A percentile compares a stretch with the other conserved stretches of the same genome.
These are phyloP conservation scores for Hydrocynus forskahlii DNA, from an alignment of 2,797 vertebrate genomes.

Conservation along the genomic window DNA sequence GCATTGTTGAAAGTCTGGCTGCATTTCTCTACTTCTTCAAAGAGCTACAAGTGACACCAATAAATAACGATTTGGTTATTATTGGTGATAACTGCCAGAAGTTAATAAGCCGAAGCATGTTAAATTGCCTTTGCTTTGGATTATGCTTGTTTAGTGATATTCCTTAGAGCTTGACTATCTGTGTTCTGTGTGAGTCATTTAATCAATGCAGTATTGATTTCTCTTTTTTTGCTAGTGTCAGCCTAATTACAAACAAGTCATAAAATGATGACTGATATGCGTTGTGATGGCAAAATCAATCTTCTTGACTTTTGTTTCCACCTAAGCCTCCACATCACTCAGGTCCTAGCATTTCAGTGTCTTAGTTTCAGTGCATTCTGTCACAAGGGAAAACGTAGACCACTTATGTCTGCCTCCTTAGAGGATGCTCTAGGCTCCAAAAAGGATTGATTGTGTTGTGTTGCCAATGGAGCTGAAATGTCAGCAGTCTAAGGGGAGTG, in stretches of 20 bases:
- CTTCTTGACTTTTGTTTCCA: neutral
- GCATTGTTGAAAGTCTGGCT: too few species aligned
- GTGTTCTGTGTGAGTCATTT: slow-evolving; percentile 1
- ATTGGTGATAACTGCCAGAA: neutral
- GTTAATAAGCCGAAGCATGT: neutral
- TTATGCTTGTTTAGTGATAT: slow-evolving; percentile 7
- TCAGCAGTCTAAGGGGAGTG: slow-evolving; percentile 33
- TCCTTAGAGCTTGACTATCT: neutral
- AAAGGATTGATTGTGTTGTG: slow-evolving; percentile 56
- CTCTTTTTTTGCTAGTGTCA: slow-evolving; percentile 33
- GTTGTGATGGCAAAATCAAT: slow-evolving; percentile 30
- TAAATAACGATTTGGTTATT: neutral
- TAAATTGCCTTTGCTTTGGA: slow-evolving; percentile 7
- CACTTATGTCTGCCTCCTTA: neutral
- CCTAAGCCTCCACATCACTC: neutral
- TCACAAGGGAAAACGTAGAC: slow-evolving; percentile 14
- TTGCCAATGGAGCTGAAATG: slow-evolving; percentile 53
- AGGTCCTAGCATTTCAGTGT: neutral
- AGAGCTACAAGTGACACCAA: neutral
- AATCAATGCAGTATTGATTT: slow-evolving; percentile 39
- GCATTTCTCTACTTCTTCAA: neutral
- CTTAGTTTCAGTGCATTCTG: slow-evolving; percentile 12
- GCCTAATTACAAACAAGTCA: slow-evolving; percentile 39
- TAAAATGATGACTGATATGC: slow-evolving; percentile 6
- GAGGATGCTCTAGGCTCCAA: slow-evolving; percentile 30